phyloP scores from a whole-genome alignment of 2,113 vertebrate genomes.

The Numenius arquata region DNA sequence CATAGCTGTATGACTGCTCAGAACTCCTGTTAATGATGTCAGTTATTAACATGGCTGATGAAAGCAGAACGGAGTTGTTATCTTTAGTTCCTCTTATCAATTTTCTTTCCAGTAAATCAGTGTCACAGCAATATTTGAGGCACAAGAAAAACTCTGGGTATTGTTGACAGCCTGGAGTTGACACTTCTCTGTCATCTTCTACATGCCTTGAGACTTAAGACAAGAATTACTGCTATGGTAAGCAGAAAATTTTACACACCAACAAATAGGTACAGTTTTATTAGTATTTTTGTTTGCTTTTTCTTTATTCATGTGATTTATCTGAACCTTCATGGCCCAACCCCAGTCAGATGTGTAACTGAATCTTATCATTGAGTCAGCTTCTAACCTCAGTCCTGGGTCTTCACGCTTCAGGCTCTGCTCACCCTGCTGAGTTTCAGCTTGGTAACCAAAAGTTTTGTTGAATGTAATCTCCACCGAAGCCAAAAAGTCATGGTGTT shows the following conservation, averaged over 20 bases:
- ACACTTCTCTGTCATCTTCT: not conserved
- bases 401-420: not conserved
- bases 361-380: not conserved
- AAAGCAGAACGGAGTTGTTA: not conserved
- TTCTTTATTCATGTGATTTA: not conserved
- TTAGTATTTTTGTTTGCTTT: not conserved
- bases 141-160: not conserved
- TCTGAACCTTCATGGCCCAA: not conserved
- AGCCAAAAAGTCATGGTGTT: not conserved
- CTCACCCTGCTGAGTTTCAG: not conserved
- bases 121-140: not conserved
- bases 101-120: not conserved
- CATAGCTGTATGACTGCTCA: not conserved
- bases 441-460: not conserved
- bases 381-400: not conserved
- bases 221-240: not conserved
- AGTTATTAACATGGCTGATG: not conserved
- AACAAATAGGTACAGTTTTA: not conserved
- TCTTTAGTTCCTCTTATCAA: not conserved
- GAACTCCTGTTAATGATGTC: not conserved
- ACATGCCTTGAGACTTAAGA: not conserved
- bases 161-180: not conserved
- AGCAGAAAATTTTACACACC: not conserved
- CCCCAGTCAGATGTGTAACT: not conserved
- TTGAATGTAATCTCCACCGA: not conserved